These are phyloP conservation scores for Dynastes maya DNA, from an alignment of 2,888 invertebrate species.

Conservation along the genomic window DNA sequence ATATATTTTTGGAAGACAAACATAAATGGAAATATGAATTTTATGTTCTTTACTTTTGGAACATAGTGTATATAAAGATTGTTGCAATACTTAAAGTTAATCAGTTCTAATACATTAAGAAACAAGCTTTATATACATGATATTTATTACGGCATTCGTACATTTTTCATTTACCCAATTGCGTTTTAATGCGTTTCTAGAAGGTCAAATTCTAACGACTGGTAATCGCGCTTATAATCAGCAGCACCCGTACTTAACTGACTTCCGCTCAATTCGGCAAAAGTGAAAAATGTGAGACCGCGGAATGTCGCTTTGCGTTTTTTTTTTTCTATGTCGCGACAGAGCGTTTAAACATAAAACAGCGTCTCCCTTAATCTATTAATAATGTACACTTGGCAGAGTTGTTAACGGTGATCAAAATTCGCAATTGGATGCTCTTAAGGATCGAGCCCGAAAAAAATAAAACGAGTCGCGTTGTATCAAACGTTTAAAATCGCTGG, in stretches of 20 bases:
- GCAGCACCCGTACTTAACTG: neutral
- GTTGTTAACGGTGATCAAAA: constrained; percentile 34
- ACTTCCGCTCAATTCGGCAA: constrained; percentile 29
- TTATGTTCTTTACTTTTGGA: too few species aligned
- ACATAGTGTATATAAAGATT: too few species aligned
- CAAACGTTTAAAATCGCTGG: neutral
- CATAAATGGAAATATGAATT: too few species aligned
- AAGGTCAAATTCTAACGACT: neutral
- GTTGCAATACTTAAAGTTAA: too few species aligned
- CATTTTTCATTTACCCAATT: constrained; percentile 1
- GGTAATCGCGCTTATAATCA: neutral
- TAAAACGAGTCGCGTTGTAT: constrained; percentile 6
- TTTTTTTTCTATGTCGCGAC: neutral
- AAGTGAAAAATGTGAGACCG: constrained; percentile 11
- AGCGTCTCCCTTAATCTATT: constrained; percentile 26
- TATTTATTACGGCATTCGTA: neutral
- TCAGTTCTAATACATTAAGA: too few species aligned
- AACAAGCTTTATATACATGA: neutral
- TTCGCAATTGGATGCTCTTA: neutral
- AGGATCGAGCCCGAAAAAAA: constrained; percentile 20
- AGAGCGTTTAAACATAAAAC: neutral
- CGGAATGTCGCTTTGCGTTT: neutral
- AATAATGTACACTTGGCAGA: constrained; percentile 42
- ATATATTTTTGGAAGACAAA: too few species aligned
- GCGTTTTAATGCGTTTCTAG: neutral